Percentiles rank a stretch among this genome's conserved stretches.
Evolutionary conservation across 2,888 invertebrate species (phyloP).

Genomic region (Poecilus cupreus): DNA sequence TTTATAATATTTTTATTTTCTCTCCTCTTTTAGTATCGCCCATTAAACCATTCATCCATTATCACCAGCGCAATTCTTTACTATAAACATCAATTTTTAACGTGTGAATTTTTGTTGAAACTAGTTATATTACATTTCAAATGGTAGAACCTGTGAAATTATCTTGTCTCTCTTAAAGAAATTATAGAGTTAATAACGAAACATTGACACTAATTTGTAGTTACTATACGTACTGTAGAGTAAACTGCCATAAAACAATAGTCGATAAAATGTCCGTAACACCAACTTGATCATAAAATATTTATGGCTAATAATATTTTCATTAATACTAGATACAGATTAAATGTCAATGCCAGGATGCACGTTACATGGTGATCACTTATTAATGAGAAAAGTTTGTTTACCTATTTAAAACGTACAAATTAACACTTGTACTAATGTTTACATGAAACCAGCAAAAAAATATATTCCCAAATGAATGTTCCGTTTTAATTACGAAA

Average conservation of each 20-base stretch:
- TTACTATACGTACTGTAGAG: neutral
- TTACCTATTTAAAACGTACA: neutral
- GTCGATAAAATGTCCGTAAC: neutral
- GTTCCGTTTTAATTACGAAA: too few species aligned
- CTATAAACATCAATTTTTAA: neutral
- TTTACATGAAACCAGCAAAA: too few species aligned
- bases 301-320: conserved; percentile 31
- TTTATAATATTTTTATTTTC: neutral
- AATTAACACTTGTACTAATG: neutral
- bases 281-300: conserved; percentile 15
- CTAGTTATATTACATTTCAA: neutral
- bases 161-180: too few species aligned
- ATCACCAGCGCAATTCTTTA: neutral
- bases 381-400: conserved; percentile 22
- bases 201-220: conserved; percentile 10
- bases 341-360: neutral
- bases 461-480: too few species aligned
- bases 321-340: conserved; percentile 15
- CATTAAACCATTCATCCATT: neutral
- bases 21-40: neutral
- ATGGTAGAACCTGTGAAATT: neutral
- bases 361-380: neutral
- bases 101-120: neutral
- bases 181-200: neutral
- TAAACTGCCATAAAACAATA: neutral